phyloP scores from a whole-genome alignment of 2,888 invertebrate species.

The Hoplodrina ambigua region DNA sequence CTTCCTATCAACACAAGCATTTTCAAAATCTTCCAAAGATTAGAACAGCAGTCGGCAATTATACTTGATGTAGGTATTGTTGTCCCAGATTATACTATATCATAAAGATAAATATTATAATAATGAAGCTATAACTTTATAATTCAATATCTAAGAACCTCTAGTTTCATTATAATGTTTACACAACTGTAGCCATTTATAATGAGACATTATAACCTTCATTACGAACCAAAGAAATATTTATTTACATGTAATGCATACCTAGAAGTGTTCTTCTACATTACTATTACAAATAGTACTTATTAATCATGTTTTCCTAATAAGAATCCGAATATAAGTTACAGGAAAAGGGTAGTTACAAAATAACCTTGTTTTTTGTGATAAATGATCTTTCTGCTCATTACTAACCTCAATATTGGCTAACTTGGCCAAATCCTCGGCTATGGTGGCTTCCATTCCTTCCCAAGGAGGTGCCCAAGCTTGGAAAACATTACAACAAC shows the following conservation, averaged over 20 bases:
- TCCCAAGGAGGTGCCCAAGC: conserved; percentile 77
- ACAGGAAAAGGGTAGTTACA: no score
- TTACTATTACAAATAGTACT: not conserved
- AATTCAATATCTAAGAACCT: not conserved
- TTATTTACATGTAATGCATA: not conserved
- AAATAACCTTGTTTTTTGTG: conserved; percentile 7
- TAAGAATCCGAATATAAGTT: not conserved
- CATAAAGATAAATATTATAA: not conserved
- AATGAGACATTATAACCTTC: not conserved
- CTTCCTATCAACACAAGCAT: no score
- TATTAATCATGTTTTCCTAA: not conserved
- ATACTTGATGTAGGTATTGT: no score
- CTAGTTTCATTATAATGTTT: conserved; percentile 1
- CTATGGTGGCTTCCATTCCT: conserved; percentile 77
- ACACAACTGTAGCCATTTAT: not conserved
- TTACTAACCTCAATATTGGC: conserved; percentile 78
- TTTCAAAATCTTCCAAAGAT: no score
- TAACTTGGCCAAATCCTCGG: conserved; percentile 78
- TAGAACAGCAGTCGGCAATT: no score
- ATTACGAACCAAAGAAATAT: not conserved
- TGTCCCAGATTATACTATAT: no score
- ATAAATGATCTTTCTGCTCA: not conserved
- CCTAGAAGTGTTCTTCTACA: not conserved
- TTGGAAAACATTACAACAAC: conserved; percentile 74
- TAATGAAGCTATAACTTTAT: not conserved